Evolutionary conservation across 2,888 invertebrate genomes (phyloP), one percentile per base, ranked within the genome.

Genomic region (Lypha dubia): DNA sequence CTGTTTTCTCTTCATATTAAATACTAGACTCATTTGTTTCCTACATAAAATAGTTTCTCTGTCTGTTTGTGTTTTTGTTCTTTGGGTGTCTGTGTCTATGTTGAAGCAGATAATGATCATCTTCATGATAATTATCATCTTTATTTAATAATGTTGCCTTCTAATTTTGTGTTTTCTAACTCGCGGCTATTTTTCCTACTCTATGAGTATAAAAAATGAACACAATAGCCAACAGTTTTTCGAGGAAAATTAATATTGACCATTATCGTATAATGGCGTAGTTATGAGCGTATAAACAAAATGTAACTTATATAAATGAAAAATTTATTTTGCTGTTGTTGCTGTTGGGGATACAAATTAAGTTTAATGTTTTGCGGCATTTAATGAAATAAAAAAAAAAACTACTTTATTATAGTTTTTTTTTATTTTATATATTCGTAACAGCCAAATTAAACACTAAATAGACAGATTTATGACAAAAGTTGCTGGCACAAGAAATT

Each of bases 201-300:
- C 17, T 63, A n/a, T 53, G 22, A 3, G 53, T 32, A 44, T 20
- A 24, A 81, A 49, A 44, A 46, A 68, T 20, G 0, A 6, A 38
- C 13, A 41, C 46, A 62, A 70, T 70, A n/a, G 41, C 68, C 56
- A 68, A 56, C 49, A 51, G 24, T 67, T 62, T 76, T 60, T 68
- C 20, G 20, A 74, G 53, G 28, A 17, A 84, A 74, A 81, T 81
- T 84, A 77, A 84, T 84, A 79, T 70, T 74, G 84, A 63, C 74
- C 73, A 81, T 81, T 81, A 77, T 17, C 63, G 22, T 67, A 73
- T 77, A 74, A 71, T 67, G 73, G 38, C 35, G 65, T 65, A 58
- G 58, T 67, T 67, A 46, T 20, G 49, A 24, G 28, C 24, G 11
- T 20, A 44, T 53, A 53, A 62, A 70, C 51, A 24, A 73, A 73